Evolutionary conservation across 1,140 invertebrate genomes (phyloP), one percentile per base, ranked within the genome.

Genomic region (Conus ventricosus): DNA sequence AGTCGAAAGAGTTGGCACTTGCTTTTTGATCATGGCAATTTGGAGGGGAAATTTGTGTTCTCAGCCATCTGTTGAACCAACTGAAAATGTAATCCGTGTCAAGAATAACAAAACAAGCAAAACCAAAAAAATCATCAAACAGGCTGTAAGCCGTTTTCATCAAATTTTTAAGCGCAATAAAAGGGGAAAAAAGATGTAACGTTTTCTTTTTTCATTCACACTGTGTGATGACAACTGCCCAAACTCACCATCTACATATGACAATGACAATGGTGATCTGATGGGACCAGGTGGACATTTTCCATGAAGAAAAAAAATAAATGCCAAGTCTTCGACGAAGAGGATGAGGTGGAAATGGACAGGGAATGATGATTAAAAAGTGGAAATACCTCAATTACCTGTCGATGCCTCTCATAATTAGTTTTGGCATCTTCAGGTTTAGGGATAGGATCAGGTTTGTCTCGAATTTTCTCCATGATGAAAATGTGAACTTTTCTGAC

Each of bases 381-480:
- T 80, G 84, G 89, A 92, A 92, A 92, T 89, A 89, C 90, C 88
- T 89, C 90, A 89, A 90, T 92, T 93, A 96, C 96, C 95, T 96
- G 96, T 93, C 96, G 96, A 90, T 96, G 96, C 92, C 96, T 92
- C 91, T 96, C 96, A 91, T 92, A 94, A 89, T 93, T 94, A 88
- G 92, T 93, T 93, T 95, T 95, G 88, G 92, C 92, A 90, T 95
- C 94, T 88, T 94, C 94, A 87, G 95, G 96, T 97, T 98, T 97
- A n/a, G 96, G 96, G 89, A 97, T 98, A 85, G 98, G 96, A 95
- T 99, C 99, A 81, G 99, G 98, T 95, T 99, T 99, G 95, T 99
- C 99, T 93, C 97, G 97, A 92, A 99, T 99, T 96, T 99, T 99
- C 93, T 99, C 98, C 97, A 98, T 98, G 91, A 99, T 99, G 94